Base-by-base conservation (phyloP, 2,888 invertebrate genomes). In the Sminthurinus aureus region DNA sequence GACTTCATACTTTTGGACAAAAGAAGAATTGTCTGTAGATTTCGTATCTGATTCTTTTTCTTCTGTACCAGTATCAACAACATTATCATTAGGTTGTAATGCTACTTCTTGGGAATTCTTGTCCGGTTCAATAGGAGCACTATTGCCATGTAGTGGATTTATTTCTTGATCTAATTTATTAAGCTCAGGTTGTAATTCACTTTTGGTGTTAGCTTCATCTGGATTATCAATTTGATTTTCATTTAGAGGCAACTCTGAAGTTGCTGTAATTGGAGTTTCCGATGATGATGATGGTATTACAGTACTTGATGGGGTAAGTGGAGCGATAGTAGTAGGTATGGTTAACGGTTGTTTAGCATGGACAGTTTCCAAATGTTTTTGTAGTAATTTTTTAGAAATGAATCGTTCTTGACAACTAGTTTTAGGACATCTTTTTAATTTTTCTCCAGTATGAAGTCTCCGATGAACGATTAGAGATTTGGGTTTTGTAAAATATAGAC, bases 401-500 rank as follows among this genome's bases (percentile, higher is more conserved):
- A 96, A 96, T 88, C 93, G 93, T 89, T 95, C 94, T 11, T 92
- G 91, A 89, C 96, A 97, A 89, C 95, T 94, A 26, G 91, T 92
- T 50, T 85, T 84, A 3, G 87, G 83, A 89, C 96, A 96, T 13
- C 91, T 90, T 90, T 96, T 94, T 0, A 95, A 95, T 85, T 90
- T 90, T 88, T 95, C 94, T 66, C 93, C 92, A 0, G 92, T 91
- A 89, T 97, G 96, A 87, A 95, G 91, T 85, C 96, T 92, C 90
- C 94, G 95, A 90, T 96, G 96, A 12, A 96, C 96, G 90, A 95
- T 95, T 79, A 96, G 91, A 73, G 93, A 94, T 71, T 95, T 94
- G 11, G 96, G 95, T 89, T 92, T 93, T 4, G 94, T 92, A 89
- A 96, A 96, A 85, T 92, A 93, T 69, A 94, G 91, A 89, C 93